phyloP scores from a whole-genome alignment of 2,113 vertebrate genomes.

The Aramus guarauna region DNA sequence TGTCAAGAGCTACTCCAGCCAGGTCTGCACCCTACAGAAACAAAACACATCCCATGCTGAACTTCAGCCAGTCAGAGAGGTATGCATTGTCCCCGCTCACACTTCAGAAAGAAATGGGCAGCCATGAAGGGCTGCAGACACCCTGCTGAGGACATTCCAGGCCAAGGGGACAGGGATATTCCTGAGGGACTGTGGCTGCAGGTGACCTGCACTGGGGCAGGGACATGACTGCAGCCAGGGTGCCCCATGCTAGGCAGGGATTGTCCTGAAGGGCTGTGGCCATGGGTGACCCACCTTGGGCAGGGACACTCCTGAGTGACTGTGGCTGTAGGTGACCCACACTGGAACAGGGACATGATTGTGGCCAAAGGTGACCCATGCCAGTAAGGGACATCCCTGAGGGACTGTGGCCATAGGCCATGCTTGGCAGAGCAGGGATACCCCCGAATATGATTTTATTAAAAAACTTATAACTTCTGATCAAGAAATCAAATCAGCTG shows the following conservation, averaged over 20 bases:
- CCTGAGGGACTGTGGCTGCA: neutral
- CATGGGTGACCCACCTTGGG: too few species aligned
- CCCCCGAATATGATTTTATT: neutral
- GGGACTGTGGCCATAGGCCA: too few species aligned
- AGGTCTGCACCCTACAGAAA: neutral
- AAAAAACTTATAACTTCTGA: neutral
- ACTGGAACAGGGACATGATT: neutral
- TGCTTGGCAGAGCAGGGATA: neutral
- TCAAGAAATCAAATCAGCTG: neutral
- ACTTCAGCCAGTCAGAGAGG: neutral
- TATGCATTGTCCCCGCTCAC: neutral
- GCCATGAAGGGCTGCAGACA: neutral
- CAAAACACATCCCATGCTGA: neutral
- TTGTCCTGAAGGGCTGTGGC: neutral
- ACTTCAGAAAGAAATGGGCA: neutral
- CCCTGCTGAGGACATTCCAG: neutral
- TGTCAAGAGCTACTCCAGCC: neutral
- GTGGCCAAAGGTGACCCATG: neutral
- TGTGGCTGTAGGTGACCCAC: neutral
- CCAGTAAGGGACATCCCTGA: neutral
- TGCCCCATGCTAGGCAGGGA: neutral
- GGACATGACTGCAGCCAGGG: too few species aligned
- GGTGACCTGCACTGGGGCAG: accelerated
- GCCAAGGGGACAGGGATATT: neutral
- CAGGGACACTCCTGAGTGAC: too few species aligned